These are phyloP conservation scores for Acromyrmex charruanus DNA, from an alignment of 1,140 invertebrate species.

Conservation along the genomic window DNA sequence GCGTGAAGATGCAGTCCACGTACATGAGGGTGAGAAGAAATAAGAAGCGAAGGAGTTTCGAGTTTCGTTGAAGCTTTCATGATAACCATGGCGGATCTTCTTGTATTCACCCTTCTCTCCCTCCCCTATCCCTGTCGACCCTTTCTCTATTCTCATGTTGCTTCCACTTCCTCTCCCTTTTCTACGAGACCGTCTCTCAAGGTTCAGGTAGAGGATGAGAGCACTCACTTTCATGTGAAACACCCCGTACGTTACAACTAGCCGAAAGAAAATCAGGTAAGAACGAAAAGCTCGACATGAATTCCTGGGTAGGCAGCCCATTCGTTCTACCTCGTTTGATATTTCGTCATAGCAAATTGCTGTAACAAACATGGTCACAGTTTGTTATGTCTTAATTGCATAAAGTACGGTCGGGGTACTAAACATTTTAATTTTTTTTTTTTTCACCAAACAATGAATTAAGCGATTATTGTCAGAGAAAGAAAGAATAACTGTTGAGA, in stretches of 20 bases:
- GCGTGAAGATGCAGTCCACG: conserved; percentile 68
- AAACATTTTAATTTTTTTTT: neutral
- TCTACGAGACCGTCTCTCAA: conserved; percentile 53
- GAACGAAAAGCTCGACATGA: conserved; percentile 61
- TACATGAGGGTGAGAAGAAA: conserved; percentile 69
- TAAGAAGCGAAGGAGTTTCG: conserved; percentile 71
- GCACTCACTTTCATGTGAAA: conserved; percentile 50
- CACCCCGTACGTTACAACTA: conserved; percentile 51
- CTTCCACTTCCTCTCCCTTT: conserved; percentile 37
- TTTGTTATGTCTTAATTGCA: conserved; percentile 61
- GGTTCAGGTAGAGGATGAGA: conserved; percentile 59
- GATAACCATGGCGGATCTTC: conserved; percentile 74
- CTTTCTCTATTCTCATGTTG: conserved; percentile 27
- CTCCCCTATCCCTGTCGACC: neutral
- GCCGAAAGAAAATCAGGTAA: conserved; percentile 61
- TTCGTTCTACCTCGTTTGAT: neutral
- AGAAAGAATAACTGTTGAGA: neutral
- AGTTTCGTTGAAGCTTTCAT: conserved; percentile 72
- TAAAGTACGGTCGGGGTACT: conserved; percentile 58
- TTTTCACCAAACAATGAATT: conserved; percentile 18
- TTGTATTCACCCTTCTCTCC: conserved; percentile 68
- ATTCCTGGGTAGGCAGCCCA: conserved; percentile 26
- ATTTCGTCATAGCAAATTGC: neutral
- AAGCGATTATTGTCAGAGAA: neutral
- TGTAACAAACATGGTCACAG: neutral